These are phyloP conservation scores for Gambusia yucatana DNA, from an alignment of 2,797 vertebrate genomes.

Conservation along the genomic window DNA sequence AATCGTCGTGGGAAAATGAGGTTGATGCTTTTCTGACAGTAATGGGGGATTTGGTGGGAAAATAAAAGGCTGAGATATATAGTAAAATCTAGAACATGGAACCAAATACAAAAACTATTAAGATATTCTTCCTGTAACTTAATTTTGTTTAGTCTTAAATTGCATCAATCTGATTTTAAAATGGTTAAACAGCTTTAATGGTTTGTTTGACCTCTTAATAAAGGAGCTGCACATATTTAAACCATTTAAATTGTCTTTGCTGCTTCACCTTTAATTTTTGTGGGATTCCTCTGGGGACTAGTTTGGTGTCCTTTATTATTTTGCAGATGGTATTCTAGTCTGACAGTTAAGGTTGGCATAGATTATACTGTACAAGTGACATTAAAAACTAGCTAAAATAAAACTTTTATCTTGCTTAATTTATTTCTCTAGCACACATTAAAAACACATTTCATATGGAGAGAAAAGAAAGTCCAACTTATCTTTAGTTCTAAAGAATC, in stretches of 20 bases:
- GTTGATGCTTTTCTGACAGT: slow-evolving; percentile 31
- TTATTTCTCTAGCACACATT: not conserved
- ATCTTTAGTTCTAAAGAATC: not conserved
- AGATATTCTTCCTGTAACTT: not conserved
- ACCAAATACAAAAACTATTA: slow-evolving; percentile 17
- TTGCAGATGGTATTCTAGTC: not conserved
- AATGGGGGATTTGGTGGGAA: slow-evolving; percentile 16
- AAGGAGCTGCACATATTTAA: not conserved
- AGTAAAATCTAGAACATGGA: slow-evolving; percentile 14
- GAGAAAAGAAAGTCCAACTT: not conserved
- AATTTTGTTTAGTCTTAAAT: not conserved
- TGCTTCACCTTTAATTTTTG: not conserved
- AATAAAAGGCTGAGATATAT: slow-evolving; percentile 11
- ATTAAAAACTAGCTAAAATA: not conserved
- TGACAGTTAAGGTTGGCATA: not conserved
- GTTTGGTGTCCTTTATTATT: not conserved
- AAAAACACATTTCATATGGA: not conserved
- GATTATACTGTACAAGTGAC: not conserved
- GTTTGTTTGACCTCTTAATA: not conserved
- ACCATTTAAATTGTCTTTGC: not conserved
- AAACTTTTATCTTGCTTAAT: not conserved
- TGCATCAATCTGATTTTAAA: not conserved
- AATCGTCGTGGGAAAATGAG: slow-evolving; percentile 42
- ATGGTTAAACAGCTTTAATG: not conserved
- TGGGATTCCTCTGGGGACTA: not conserved